Conservation (phyloP, 2,888 invertebrate genomes). For the Spodoptera picta region DNA sequence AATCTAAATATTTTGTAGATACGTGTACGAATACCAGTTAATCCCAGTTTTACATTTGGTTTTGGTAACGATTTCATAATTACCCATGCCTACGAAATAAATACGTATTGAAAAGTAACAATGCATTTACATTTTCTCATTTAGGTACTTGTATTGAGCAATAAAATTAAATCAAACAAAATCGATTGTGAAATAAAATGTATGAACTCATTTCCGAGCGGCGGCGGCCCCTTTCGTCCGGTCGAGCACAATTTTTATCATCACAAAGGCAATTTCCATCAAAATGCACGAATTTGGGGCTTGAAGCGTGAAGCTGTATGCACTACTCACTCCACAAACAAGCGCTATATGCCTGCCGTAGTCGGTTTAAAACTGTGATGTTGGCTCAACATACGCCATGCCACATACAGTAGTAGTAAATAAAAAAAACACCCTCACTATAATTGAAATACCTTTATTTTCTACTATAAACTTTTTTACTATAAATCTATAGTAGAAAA, state of each 20-base stretch:
- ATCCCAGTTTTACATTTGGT: slow-evolving; percentile 26
- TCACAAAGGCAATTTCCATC: slow-evolving; percentile 81
- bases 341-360: slow-evolving; percentile 32
- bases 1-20: background rate
- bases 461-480: too few relatives aligned
- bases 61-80: slow-evolving; percentile 41
- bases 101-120: slow-evolving; percentile 36
- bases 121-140: slow-evolving; percentile 60
- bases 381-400: slow-evolving; percentile 13
- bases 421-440: slow-evolving; percentile 5
- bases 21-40: slow-evolving; percentile 14
- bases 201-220: slow-evolving; percentile 81
- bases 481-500: too few relatives aligned
- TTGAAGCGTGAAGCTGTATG: slow-evolving; percentile 66
- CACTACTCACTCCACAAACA: slow-evolving; percentile 54
- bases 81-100: slow-evolving; percentile 32
- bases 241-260: slow-evolving; percentile 76
- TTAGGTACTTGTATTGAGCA: slow-evolving; percentile 63
- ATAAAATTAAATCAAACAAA: slow-evolving; percentile 81
- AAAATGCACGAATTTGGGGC: slow-evolving; percentile 79
- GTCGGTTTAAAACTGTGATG: slow-evolving; percentile 37
- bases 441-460: slow-evolving; percentile 4
- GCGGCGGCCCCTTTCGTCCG: slow-evolving; percentile 64
- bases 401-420: background rate
- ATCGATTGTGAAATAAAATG: slow-evolving; percentile 79